phyloP scores from a whole-genome alignment of 2,888 invertebrate species.

The Leptinotarsa tumamoca region DNA sequence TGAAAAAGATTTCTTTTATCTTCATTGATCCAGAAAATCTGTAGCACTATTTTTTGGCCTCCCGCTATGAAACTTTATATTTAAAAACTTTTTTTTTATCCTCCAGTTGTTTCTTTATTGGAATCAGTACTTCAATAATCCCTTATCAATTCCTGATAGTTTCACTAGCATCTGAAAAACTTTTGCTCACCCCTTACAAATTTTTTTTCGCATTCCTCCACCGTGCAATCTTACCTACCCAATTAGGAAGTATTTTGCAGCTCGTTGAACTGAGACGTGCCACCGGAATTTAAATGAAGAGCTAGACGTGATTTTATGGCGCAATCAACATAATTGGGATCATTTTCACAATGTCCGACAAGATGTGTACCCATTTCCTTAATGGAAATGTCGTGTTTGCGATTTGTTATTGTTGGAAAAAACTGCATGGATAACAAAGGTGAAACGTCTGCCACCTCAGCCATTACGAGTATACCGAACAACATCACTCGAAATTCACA shows the following conservation, averaged over 20 bases:
- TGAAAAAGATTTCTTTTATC: too few relatives aligned
- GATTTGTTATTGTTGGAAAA: constrained; percentile 3
- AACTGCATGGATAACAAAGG: too few relatives aligned
- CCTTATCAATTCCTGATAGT: too few relatives aligned
- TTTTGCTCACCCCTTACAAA: not conserved
- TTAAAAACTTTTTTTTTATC: too few relatives aligned
- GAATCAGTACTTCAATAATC: too few relatives aligned
- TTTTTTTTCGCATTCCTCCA: not conserved
- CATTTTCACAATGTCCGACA: constrained; percentile 9
- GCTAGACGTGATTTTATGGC: constrained; percentile 4
- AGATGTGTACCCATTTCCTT: constrained; percentile 6
- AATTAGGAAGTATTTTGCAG: not conserved
- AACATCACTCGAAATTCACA: too few relatives aligned
- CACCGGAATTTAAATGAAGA: constrained; percentile 8
- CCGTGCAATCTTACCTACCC: not conserved
- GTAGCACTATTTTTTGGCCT: too few relatives aligned
- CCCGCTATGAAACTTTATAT: too few relatives aligned
- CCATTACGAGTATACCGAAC: too few relatives aligned
- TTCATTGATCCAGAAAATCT: too few relatives aligned
- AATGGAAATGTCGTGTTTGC: constrained; percentile 2
- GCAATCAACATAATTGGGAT: not conserved
- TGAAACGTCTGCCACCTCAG: too few relatives aligned
- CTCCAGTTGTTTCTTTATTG: too few relatives aligned
- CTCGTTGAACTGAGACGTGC: constrained; percentile 3
- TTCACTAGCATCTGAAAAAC: not conserved